Conservation (phyloP, 2,888 invertebrate genomes). For the Xanthia togata region DNA sequence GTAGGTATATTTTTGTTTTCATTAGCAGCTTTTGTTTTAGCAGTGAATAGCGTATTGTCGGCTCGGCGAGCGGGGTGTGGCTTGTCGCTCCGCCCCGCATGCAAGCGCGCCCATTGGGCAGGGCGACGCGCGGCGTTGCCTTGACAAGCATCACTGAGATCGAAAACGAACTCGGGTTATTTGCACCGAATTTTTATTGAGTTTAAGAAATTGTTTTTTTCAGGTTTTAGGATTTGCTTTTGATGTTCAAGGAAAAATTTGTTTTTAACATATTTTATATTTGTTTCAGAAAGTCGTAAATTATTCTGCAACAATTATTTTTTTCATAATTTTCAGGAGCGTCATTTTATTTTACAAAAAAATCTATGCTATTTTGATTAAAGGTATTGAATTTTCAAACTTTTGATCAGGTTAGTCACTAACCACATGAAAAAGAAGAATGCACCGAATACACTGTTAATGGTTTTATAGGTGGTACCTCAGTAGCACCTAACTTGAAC, state of each 20-base stretch:
- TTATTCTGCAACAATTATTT: neutral
- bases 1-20: constrained; percentile 64
- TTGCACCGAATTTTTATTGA: constrained; percentile 51
- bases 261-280: neutral
- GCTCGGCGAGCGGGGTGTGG: constrained; percentile 75
- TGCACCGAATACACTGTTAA: neutral
- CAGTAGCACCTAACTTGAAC: neutral
- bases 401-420: neutral
- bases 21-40: constrained; percentile 67
- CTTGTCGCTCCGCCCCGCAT: constrained; percentile 80
- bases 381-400: neutral
- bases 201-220: neutral
- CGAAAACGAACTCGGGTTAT: constrained; percentile 57
- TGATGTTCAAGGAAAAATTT: neutral
- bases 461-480: no score
- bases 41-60: constrained; percentile 62
- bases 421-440: no score
- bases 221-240: constrained; percentile 4
- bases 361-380: neutral
- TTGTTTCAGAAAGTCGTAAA: neutral
- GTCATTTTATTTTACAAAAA: neutral
- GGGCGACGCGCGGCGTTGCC: constrained; percentile 62
- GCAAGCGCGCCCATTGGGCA: constrained; percentile 85
- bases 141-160: constrained; percentile 51
- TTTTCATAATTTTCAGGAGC: neutral